Percentiles rank a stretch among this genome's conserved stretches.
Conservation (phyloP, 2,113 vertebrate species). For the Phaetusa simplex region DNA sequence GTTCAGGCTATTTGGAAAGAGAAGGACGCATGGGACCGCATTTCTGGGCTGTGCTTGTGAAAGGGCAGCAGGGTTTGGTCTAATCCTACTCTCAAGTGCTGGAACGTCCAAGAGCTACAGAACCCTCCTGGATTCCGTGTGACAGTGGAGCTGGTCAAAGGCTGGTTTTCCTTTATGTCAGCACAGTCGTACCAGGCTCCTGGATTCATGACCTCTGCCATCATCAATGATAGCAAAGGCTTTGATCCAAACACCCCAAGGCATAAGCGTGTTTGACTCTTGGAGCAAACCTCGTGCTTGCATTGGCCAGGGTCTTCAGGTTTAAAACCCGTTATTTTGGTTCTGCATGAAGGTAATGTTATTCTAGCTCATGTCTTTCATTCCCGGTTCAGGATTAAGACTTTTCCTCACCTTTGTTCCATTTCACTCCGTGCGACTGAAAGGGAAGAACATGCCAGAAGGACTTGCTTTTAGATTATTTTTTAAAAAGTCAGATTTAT, state of each 20-base stretch:
- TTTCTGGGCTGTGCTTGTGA: neutral
- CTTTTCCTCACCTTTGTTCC: neutral
- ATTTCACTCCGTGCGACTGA: neutral
- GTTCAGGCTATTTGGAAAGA: neutral
- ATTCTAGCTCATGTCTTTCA: neutral
- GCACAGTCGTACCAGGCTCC: neutral
- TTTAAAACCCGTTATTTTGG: neutral
- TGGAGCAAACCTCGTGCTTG: neutral
- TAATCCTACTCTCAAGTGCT: neutral
- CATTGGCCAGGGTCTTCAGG: no score
- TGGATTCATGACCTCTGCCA: neutral
- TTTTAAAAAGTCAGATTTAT: neutral
- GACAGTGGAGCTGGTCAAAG: neutral
- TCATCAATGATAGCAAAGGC: neutral
- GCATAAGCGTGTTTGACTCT: neutral
- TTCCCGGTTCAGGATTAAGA: neutral
- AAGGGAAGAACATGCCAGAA: neutral
- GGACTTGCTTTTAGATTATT: neutral
- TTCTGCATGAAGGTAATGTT: neutral
- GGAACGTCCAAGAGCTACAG: neutral
- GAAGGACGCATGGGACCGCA: rapidly evolving
- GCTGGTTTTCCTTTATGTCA: neutral
- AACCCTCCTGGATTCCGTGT: neutral
- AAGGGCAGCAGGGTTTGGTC: neutral
- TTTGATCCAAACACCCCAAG: neutral